Conservation (phyloP, 2,113 vertebrate species). For the Pristiophorus japonicus region DNA sequence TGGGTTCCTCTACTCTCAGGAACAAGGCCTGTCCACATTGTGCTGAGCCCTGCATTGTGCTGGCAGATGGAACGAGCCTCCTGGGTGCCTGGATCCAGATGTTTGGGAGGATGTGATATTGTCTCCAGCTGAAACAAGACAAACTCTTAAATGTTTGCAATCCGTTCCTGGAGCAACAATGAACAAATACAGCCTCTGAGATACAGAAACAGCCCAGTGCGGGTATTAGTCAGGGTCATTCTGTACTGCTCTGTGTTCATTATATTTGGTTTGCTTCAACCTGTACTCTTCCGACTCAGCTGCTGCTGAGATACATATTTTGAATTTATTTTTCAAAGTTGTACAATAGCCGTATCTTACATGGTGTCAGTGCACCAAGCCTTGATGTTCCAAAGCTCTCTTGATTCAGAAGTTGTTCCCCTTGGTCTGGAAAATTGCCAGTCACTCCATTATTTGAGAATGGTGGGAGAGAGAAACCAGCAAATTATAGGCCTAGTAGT, state of each 20-base stretch:
- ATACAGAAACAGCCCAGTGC: not conserved
- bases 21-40: not conserved
- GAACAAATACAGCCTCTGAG: not conserved
- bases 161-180: not conserved
- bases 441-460: too few species aligned
- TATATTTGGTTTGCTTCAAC: not conserved
- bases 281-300: not conserved
- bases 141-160: not conserved
- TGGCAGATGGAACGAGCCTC: not conserved
- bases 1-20: not conserved
- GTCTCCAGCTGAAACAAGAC: not conserved
- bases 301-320: not conserved
- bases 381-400: too few species aligned
- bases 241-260: not conserved
- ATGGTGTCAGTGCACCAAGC: not conserved
- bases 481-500: too few species aligned
- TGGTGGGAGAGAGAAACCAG: too few species aligned
- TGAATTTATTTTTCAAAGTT: not conserved
- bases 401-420: too few species aligned
- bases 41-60: not conserved
- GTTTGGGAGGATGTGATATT: not conserved
- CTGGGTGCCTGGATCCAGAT: not conserved
- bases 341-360: not conserved
- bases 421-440: too few species aligned
- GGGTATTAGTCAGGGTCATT: not conserved